Evolutionary conservation across 2,113 vertebrate species (phyloP), one percentile per base, ranked within the genome.

Genomic region (Corythaixoides concolor): DNA sequence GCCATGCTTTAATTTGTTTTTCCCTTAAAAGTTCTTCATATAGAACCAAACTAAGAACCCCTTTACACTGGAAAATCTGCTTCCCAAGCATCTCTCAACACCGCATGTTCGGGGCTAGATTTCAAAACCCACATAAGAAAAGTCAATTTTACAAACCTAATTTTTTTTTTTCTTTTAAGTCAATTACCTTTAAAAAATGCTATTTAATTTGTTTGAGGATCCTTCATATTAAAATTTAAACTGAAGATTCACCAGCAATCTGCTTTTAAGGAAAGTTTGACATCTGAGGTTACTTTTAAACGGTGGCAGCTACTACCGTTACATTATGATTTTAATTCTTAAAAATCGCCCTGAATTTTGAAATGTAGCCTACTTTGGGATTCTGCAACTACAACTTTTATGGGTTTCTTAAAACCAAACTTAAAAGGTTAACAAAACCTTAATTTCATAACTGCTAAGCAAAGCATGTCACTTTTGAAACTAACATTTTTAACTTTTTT

Each of bases 281-380:
- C 90, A 15, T 92, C 88, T 98, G 98, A 98, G 96, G 95, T 98
- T 96, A 86, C 75, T 98, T 98, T 98, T 94, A 89, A 98, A 98
- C 95, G 97, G 98, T 97, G 97, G 98, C 95, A 97, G 96, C 96
- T 94, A 97, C 91, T 98, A 97, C 93, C 86, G 81, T 98, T 98
- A 98, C 94, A 93, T 97, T 98, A 91, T 90, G 93, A 88, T 98
- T 97, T 98, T 98, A 98, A 87, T 92, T 88, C 97, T 97, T 97
- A 95, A 97, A 94, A 97, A 96, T 94, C 98, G 99, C 97, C 97
- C 98, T 98, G 99, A 99, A 99, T 99, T 99, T 99, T 99, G 99
- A 99, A 99, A 99, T 99, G 99, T 99, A 99, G 99, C 99, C 99
- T 99, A 99, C 97, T 99, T 97, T 99, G 99, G 99, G 99, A 99